phyloP scores from a whole-genome alignment of 1,140 invertebrate species.

The Hyles euphorbiae region DNA sequence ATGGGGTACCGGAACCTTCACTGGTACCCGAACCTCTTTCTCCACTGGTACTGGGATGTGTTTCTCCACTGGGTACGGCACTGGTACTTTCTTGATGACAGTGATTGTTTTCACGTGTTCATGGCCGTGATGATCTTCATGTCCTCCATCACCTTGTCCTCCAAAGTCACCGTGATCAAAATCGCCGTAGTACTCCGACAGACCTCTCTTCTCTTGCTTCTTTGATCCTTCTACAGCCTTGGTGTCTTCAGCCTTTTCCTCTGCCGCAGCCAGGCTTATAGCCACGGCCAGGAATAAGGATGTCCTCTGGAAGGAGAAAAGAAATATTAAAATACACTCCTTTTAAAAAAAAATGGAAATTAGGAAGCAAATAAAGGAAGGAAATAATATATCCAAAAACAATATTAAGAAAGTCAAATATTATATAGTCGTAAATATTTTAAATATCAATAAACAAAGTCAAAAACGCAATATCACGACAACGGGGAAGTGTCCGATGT shows the following conservation, averaged over 20 bases:
- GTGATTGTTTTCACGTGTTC: slow-evolving; percentile 82
- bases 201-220: slow-evolving; percentile 81
- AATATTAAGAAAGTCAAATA: too few relatives aligned
- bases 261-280: slow-evolving; percentile 71
- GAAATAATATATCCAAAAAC: too few relatives aligned
- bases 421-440: too few relatives aligned
- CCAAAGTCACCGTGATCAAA: slow-evolving; percentile 32
- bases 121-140: slow-evolving; percentile 39
- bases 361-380: too few relatives aligned
- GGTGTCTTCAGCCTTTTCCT: slow-evolving; percentile 74
- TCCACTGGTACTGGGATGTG: slow-evolving; percentile 76
- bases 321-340: slow-evolving; percentile 10
- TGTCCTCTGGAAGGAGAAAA: slow-evolving; percentile 56
- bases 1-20: slow-evolving; percentile 77
- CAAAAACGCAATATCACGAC: too few relatives aligned
- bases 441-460: too few relatives aligned
- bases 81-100: slow-evolving; percentile 82
- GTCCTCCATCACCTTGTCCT: slow-evolving; percentile 21
- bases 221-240: slow-evolving; percentile 75
- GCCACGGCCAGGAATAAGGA: slow-evolving; percentile 72
- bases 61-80: slow-evolving; percentile 79
- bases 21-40: slow-evolving; percentile 75
- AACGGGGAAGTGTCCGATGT: too few relatives aligned
- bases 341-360: too few relatives aligned
- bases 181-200: slow-evolving; percentile 75